phyloP scores from a whole-genome alignment of 2,797 vertebrate species.

The Chiloscyllium punctatum region DNA sequence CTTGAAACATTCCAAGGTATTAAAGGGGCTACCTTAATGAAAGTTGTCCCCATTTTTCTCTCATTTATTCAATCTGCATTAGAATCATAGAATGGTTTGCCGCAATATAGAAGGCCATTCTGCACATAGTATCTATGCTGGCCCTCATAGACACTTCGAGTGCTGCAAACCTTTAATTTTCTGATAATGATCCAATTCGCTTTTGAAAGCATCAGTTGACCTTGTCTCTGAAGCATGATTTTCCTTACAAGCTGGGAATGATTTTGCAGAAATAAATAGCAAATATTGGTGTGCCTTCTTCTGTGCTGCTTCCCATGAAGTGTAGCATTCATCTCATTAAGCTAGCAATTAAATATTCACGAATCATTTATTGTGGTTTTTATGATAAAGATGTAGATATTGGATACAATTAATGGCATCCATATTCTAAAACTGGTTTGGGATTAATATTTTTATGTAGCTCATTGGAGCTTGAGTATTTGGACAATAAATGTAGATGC shows the following conservation, averaged over 20 bases:
- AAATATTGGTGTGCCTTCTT: neutral
- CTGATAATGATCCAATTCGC: neutral
- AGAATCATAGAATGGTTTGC: no score
- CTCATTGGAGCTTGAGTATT: neutral
- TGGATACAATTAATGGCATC: neutral
- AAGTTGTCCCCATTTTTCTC: no score
- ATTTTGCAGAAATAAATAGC: neutral
- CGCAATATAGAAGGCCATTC: no score
- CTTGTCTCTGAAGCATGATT: neutral
- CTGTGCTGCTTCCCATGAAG: neutral
- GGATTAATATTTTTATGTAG: neutral
- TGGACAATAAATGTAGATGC: neutral
- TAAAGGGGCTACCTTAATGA: no score
- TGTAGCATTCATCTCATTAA: neutral
- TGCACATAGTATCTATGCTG: no score
- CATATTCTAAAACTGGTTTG: neutral
- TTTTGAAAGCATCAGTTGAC: neutral
- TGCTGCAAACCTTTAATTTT: neutral
- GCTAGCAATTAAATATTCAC: neutral
- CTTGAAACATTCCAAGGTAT: no score
- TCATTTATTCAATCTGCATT: no score
- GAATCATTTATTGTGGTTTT: neutral
- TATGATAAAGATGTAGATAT: neutral
- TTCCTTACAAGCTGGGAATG: neutral
- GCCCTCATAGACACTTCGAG: no score